Evolutionary conservation across 1,140 invertebrate species (phyloP).

Genomic region (Drosophila sturtevanti): DNA sequence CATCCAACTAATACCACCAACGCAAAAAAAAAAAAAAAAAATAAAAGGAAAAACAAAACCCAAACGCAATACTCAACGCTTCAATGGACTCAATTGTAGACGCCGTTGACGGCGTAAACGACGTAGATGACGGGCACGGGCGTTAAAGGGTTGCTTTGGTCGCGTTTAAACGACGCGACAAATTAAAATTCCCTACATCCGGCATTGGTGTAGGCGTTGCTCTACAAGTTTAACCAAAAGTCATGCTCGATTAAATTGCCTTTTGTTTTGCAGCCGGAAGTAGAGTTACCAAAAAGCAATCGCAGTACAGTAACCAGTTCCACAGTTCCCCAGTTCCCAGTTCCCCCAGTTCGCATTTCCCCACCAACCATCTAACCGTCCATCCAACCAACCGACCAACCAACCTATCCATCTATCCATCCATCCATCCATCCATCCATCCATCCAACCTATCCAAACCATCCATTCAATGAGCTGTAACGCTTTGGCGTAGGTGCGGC

Average conservation of each 20-base stretch:
- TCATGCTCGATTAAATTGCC: constrained; percentile 82
- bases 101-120: constrained; percentile 14
- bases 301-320: constrained; percentile 29
- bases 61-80: constrained; percentile 53
- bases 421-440: no score
- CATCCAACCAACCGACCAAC: no score
- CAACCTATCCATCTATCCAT: no score
- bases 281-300: constrained; percentile 73
- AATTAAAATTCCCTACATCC: constrained; percentile 81
- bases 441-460: no score
- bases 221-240: constrained; percentile 80
- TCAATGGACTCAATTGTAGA: constrained; percentile 57
- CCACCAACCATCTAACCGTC: background rate
- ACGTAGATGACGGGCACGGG: constrained; percentile 24
- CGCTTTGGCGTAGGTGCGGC: constrained; percentile 67
- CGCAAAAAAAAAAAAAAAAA: constrained; percentile 42
- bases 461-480: constrained; percentile 47
- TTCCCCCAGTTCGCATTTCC: background rate
- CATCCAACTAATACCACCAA: background rate
- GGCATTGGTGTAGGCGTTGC: constrained; percentile 73
- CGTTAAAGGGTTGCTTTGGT: constrained; percentile 67
- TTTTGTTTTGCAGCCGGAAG: constrained; percentile 62
- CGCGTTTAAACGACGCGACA: constrained; percentile 78
- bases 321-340: constrained; percentile 10
- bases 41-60: background rate